phyloP scores from a whole-genome alignment of 2,113 vertebrate genomes.

The Apaloderma vittatum region DNA sequence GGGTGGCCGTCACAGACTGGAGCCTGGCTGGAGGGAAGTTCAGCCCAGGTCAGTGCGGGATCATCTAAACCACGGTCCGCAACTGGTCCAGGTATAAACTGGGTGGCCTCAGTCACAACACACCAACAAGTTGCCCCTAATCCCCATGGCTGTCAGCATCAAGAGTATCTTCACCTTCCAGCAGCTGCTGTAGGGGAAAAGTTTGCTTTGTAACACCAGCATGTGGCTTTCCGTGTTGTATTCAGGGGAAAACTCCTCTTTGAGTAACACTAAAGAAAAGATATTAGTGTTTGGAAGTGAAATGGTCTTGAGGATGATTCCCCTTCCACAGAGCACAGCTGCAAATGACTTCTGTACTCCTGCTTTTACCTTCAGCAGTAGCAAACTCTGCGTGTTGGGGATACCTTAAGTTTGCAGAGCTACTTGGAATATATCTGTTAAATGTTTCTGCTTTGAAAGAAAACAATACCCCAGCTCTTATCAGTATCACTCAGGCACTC shows the following conservation, averaged over 20 bases:
- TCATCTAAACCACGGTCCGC: not conserved
- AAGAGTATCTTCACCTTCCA: not conserved
- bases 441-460: not conserved
- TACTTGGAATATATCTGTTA: not conserved
- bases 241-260: not conserved
- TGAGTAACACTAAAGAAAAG: not conserved
- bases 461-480: constrained; percentile 2
- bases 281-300: not conserved
- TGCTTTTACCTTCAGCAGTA: not conserved
- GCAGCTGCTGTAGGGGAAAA: not conserved
- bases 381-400: not conserved
- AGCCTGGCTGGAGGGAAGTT: not conserved
- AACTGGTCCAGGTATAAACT: not conserved
- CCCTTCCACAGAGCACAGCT: not conserved
- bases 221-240: not conserved
- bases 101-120: fast-evolving
- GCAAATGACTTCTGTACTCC: not conserved
- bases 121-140: not conserved
- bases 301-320: not conserved
- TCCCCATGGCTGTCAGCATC: not conserved
- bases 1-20: not conserved
- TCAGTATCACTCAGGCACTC: not conserved
- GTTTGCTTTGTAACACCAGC: not conserved
- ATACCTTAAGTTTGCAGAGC: not conserved
- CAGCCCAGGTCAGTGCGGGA: not conserved